Conservation (phyloP, 92 coral and sea anemone species). For the Galaxea fascicularis region DNA sequence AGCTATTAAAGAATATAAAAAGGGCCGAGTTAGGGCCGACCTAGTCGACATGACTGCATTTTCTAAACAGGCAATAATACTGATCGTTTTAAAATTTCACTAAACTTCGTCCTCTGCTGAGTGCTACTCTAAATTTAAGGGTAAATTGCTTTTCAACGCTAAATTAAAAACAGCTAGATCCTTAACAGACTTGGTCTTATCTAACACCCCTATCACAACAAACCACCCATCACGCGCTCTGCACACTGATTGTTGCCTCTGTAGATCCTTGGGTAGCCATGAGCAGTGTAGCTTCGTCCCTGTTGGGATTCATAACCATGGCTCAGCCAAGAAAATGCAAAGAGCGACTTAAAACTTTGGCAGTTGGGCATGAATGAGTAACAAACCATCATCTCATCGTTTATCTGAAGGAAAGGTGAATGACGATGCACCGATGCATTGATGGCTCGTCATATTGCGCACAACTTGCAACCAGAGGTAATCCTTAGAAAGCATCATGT, state of each 20-base stretch:
- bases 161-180: not conserved
- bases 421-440: not conserved
- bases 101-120: not conserved
- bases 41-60: slow-evolving; percentile 1
- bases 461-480: not conserved
- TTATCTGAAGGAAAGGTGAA: not conserved
- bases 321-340: not conserved
- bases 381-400: too few relatives aligned
- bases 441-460: not conserved
- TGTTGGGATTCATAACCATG: not conserved
- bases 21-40: slow-evolving; percentile 9
- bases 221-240: not conserved
- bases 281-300: not conserved
- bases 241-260: not conserved
- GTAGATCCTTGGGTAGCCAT: not conserved
- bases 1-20: not conserved
- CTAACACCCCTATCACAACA: not conserved
- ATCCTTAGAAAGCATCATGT: not conserved
- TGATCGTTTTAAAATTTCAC: not conserved
- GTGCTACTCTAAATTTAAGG: not conserved
- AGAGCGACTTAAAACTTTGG: not conserved
- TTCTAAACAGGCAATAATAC: not conserved
- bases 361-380: not conserved
- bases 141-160: not conserved
- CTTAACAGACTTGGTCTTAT: not conserved